Conservation (phyloP, 2,113 vertebrate genomes). For the Proteles cristata region DNA sequence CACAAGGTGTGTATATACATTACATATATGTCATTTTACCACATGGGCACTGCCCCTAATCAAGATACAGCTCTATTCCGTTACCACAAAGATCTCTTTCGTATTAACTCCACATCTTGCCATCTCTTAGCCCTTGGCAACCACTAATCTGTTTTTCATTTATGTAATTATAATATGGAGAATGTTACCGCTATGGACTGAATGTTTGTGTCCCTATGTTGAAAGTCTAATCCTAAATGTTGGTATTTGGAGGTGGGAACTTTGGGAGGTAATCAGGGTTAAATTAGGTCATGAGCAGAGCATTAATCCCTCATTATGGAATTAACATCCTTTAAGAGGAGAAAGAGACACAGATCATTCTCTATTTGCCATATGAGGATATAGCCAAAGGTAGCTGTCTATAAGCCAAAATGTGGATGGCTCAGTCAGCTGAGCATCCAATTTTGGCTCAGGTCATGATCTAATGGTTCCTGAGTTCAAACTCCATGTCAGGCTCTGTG, state of each 20-base stretch:
- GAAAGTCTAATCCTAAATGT: not conserved
- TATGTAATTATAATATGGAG: not conserved
- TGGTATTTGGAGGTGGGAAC: not conserved
- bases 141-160: not conserved
- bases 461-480: too few relatives aligned
- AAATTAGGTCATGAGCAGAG: not conserved
- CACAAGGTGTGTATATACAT: not conserved
- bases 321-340: not conserved
- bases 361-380: not conserved
- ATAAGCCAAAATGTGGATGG: not conserved
- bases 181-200: not conserved
- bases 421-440: too few relatives aligned
- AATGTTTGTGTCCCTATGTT: not conserved
- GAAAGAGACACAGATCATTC: not conserved
- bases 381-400: not conserved
- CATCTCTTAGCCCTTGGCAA: not conserved
- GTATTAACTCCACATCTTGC: not conserved
- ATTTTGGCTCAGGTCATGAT: too few relatives aligned
- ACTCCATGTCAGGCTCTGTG: too few relatives aligned
- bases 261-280: not conserved
- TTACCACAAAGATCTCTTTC: not conserved
- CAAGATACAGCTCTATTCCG: not conserved
- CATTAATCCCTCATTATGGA: not conserved
- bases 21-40: not conserved
- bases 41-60: not conserved